Evolutionary conservation across 2,113 vertebrate genomes (phyloP).

Genomic region (Rousettus leschenaultii): DNA sequence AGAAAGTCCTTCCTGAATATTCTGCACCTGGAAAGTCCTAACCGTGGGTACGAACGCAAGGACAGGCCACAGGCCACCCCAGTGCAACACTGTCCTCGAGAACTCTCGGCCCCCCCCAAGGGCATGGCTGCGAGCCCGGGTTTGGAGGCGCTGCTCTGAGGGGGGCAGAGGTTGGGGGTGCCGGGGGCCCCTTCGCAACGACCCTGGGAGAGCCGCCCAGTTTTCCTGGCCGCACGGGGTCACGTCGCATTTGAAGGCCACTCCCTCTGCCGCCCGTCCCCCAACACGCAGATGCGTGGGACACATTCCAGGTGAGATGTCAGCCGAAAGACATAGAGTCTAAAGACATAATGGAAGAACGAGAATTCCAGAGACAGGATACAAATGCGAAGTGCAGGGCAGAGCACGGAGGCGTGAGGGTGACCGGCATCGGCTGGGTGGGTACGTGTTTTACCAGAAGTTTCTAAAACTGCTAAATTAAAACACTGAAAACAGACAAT

Average conservation of each 20-base stretch:
- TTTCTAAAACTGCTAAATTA: not conserved
- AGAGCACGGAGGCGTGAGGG: not conserved
- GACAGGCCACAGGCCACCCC: accelerated
- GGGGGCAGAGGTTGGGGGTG: not conserved
- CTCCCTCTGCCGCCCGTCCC: accelerated
- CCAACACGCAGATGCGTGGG: accelerated
- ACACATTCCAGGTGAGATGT: accelerated
- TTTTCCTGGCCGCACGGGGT: accelerated
- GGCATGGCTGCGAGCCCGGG: not conserved
- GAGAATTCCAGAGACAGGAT: not conserved
- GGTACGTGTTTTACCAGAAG: accelerated
- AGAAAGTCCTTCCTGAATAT: not conserved
- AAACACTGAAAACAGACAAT: not conserved
- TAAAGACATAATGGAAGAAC: not conserved
- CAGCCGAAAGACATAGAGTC: accelerated
- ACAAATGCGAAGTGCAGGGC: accelerated
- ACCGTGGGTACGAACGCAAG: accelerated
- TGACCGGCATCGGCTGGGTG: accelerated
- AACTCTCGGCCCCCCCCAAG: accelerated
- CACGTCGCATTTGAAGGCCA: accelerated
- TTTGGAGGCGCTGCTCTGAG: not conserved
- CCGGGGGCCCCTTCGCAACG: not conserved
- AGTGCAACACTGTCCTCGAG: accelerated
- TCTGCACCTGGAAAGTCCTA: not conserved
- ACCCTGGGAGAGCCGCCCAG: accelerated